These are phyloP conservation scores for Agonopterix arenella DNA, from an alignment of 2,888 invertebrate species.

Conservation along the genomic window DNA sequence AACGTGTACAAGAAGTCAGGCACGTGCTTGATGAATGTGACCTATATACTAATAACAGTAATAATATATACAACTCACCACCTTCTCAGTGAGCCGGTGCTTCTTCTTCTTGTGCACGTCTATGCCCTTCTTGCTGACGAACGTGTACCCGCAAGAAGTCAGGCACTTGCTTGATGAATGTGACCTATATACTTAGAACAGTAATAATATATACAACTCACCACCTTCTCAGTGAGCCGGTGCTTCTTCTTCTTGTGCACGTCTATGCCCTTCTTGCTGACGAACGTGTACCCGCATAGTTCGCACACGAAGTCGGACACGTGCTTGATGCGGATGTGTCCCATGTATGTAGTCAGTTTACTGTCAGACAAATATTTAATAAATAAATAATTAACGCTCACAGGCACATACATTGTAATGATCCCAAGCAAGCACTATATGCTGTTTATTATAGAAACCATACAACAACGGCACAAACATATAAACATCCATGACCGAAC, in stretches of 20 bases:
- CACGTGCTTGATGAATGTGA: slow-evolving; percentile 11
- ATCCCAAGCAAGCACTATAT: too few species aligned
- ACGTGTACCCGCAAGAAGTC: slow-evolving; percentile 25
- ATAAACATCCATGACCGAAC: too few species aligned
- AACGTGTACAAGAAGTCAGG: slow-evolving; percentile 22
- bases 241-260: slow-evolving; percentile 63
- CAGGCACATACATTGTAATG: too few species aligned
- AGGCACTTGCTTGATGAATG: slow-evolving; percentile 38
- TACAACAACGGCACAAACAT: too few species aligned
- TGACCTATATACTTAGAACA: slow-evolving; percentile 36
- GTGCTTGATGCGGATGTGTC: slow-evolving; percentile 39
- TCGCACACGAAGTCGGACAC: slow-evolving; percentile 38
- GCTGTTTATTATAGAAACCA: too few species aligned
- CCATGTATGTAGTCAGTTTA: slow-evolving; percentile 54
- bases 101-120: too few species aligned
- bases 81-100: too few species aligned
- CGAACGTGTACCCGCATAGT: slow-evolving; percentile 37
- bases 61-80: too few species aligned
- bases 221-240: slow-evolving; percentile 27
- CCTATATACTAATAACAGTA: too few species aligned
- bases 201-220: slow-evolving; percentile 18
- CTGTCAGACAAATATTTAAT: slow-evolving; percentile 23
- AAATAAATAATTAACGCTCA: too few species aligned
- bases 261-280: slow-evolving; percentile 36
- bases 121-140: too few species aligned